phyloP scores from a whole-genome alignment of 2,888 invertebrate species.

The Escarpia spicata region DNA sequence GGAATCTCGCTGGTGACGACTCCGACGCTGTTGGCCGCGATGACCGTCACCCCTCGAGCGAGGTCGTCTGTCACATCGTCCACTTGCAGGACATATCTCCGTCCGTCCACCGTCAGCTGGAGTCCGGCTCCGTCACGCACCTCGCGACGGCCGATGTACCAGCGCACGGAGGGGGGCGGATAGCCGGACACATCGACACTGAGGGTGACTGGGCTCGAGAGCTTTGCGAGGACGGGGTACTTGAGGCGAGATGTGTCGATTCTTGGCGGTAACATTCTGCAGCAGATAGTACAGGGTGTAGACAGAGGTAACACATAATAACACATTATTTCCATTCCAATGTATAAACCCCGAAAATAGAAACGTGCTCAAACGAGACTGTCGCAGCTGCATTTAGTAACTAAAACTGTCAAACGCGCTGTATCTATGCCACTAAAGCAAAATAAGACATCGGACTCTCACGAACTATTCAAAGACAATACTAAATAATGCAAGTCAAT shows the following conservation, averaged over 20 bases:
- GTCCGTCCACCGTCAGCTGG: background rate
- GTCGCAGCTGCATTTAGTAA: background rate
- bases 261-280: constrained; percentile 13
- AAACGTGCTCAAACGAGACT: background rate
- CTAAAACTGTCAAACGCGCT: background rate
- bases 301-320: background rate
- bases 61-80: background rate
- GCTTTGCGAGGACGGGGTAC: background rate
- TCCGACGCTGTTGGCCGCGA: background rate
- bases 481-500: background rate
- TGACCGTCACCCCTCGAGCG: background rate
- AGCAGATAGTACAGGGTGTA: background rate
- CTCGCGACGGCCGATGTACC: background rate
- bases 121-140: background rate
- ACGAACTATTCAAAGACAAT: background rate
- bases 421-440: background rate
- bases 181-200: background rate
- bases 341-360: background rate
- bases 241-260: constrained; percentile 13
- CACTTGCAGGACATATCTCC: background rate
- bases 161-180: background rate
- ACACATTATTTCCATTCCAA: background rate
- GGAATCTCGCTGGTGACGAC: background rate
- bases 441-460: background rate
- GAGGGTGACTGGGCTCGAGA: background rate